Evolutionary conservation across 2,888 invertebrate species (phyloP).

Genomic region (Drosophila borealis): DNA sequence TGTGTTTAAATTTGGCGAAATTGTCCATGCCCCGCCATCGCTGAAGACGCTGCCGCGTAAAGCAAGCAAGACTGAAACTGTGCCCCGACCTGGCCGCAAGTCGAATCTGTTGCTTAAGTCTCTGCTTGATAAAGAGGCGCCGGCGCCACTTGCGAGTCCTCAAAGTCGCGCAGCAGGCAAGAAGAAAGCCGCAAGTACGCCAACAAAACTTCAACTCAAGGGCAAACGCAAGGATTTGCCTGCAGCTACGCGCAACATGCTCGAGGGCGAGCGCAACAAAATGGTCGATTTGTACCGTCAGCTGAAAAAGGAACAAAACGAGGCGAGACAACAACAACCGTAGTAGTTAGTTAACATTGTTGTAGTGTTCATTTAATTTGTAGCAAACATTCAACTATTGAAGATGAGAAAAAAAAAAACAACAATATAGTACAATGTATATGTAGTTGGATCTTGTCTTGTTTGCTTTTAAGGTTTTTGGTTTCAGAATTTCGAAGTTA

Average conservation of each 20-base stretch:
- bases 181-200: slow-evolving; percentile 8
- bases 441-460: slow-evolving; percentile 23
- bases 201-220: slow-evolving; percentile 84
- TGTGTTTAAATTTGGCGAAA: slow-evolving; percentile 90
- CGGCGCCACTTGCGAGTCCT: not conserved
- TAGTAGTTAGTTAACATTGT: slow-evolving; percentile 29
- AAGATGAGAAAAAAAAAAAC: slow-evolving; percentile 9
- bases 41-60: slow-evolving; percentile 86
- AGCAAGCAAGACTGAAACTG: slow-evolving; percentile 83
- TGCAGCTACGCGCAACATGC: slow-evolving; percentile 86
- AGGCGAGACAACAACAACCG: not conserved
- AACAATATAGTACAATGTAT: slow-evolving; percentile 34
- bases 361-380: slow-evolving; percentile 44
- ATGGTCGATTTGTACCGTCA: slow-evolving; percentile 87
- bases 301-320: slow-evolving; percentile 85
- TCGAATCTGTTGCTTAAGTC: slow-evolving; percentile 86
- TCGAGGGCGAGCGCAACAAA: slow-evolving; percentile 87
- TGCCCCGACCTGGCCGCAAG: slow-evolving; percentile 84
- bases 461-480: slow-evolving; percentile 24
- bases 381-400: slow-evolving; percentile 37
- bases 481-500: slow-evolving; percentile 39
- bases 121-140: slow-evolving; percentile 81
- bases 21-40: slow-evolving; percentile 90
- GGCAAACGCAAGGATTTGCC: slow-evolving; percentile 88
- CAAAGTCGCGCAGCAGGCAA: not conserved